Conservation (phyloP, 2,888 invertebrate species). For the Pachliopta kotzebuea region DNA sequence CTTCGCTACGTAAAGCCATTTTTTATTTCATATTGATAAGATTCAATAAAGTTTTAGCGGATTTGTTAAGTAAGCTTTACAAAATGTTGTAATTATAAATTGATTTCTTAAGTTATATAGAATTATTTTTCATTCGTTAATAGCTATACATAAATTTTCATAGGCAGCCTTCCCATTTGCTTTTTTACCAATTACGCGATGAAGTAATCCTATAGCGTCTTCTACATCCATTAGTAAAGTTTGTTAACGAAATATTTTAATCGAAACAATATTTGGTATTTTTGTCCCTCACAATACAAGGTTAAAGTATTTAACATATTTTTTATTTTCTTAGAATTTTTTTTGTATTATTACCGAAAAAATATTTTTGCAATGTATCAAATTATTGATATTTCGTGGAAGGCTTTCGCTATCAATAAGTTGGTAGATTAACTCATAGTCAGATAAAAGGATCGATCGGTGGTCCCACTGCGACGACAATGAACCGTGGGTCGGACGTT, state of each 20-base stretch:
- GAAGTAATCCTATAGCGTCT: neutral
- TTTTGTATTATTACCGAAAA: neutral
- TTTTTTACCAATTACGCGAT: neutral
- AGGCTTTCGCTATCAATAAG: slow-evolving; percentile 30
- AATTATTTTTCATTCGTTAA: slow-evolving; percentile 7
- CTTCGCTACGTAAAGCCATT: neutral
- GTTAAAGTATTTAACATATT: too few species aligned
- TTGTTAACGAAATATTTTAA: neutral
- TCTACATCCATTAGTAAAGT: neutral
- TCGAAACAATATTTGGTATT: neutral
- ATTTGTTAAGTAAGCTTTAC: neutral
- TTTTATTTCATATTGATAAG: neutral
- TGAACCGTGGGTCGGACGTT: slow-evolving; percentile 64
- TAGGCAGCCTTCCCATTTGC: slow-evolving; percentile 4
- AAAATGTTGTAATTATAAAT: neutral
- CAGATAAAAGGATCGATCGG: slow-evolving; percentile 59
- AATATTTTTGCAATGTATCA: slow-evolving; percentile 4
- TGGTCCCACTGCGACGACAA: slow-evolving; percentile 60
- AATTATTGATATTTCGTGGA: slow-evolving; percentile 22
- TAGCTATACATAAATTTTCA: slow-evolving; percentile 12
- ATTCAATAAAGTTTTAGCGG: neutral
- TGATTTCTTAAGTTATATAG: neutral
- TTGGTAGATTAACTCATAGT: slow-evolving; percentile 38
- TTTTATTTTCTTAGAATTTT: neutral
- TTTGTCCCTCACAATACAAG: too few species aligned